Evolutionary conservation across 2,797 vertebrate species (phyloP).

Genomic region (Diplodus sargus): DNA sequence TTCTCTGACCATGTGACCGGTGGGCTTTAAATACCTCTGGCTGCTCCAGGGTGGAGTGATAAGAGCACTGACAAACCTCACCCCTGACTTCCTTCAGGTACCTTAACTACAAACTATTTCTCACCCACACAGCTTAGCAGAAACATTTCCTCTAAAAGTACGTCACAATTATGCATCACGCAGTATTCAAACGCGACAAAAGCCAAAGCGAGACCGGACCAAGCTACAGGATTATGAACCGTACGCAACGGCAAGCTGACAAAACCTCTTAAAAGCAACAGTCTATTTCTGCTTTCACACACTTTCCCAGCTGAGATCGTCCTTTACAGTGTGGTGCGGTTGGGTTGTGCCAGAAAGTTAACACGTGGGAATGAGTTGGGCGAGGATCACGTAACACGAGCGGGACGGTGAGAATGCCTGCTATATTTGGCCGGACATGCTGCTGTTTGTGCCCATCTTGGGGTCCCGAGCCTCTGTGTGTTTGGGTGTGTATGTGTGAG

Average conservation of each 20-base stretch:
- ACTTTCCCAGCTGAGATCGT: slow-evolving; percentile 46
- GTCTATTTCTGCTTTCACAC: slow-evolving; percentile 31
- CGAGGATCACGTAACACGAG: slow-evolving; percentile 69
- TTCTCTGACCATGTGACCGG: slow-evolving; percentile 76
- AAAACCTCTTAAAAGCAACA: slow-evolving; percentile 22
- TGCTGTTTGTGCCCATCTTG: slow-evolving; percentile 82
- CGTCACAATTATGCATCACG: background rate
- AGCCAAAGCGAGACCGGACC: background rate
- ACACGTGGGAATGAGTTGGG: slow-evolving; percentile 47
- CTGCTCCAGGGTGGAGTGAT: slow-evolving; percentile 41
- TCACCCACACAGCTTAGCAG: background rate
- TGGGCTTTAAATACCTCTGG: slow-evolving; percentile 82
- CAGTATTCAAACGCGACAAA: background rate
- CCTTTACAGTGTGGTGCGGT: slow-evolving; percentile 49
- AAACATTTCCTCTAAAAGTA: slow-evolving; percentile 5
- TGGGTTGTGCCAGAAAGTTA: slow-evolving; percentile 58
- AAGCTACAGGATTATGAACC: slow-evolving; percentile 17
- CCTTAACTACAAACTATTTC: slow-evolving; percentile 14
- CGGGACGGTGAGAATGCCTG: slow-evolving; percentile 60
- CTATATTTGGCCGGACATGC: slow-evolving; percentile 83
- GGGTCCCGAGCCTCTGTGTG: slow-evolving; percentile 56
- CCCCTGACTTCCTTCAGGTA: slow-evolving; percentile 23
- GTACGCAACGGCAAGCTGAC: background rate
- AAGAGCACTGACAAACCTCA: slow-evolving; percentile 31
- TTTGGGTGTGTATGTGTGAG: slow-evolving; percentile 34